These are phyloP conservation scores for Loripinus fragilis DNA, from an alignment of 2,888 invertebrate species.

Conservation along the genomic window DNA sequence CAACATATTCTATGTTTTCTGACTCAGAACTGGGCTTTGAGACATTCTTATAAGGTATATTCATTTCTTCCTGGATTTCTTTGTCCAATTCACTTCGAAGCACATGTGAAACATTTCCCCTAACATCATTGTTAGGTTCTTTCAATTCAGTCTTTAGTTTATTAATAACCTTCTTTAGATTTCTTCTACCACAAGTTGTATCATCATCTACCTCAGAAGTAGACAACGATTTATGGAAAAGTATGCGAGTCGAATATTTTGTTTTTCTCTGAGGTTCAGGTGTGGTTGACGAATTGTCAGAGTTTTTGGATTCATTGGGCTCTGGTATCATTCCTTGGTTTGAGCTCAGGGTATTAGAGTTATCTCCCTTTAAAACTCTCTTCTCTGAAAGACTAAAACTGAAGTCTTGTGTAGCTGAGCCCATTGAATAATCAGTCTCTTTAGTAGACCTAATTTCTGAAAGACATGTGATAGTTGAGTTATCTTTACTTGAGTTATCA, in stretches of 20 bases:
- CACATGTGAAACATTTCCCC: background rate
- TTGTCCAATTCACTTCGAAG: background rate
- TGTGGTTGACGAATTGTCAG: background rate
- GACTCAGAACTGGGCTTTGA: background rate
- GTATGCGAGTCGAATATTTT: background rate
- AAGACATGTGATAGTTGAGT: background rate
- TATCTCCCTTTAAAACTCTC: background rate
- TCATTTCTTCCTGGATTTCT: background rate
- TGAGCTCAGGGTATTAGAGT: background rate
- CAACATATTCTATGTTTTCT: background rate
- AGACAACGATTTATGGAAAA: constrained; percentile 31
- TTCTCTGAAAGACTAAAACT: background rate
- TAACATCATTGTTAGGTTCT: background rate
- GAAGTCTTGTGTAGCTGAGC: background rate
- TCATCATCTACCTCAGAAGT: constrained; percentile 30
- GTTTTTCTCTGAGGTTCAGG: background rate
- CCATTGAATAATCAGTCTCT: background rate
- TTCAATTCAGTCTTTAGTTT: background rate
- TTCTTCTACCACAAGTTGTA: background rate
- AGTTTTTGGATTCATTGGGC: background rate
- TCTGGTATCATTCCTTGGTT: background rate
- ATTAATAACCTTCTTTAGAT: background rate
- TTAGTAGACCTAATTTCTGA: background rate
- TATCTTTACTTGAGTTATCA: no score
- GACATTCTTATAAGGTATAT: background rate